phyloP scores from a whole-genome alignment of 1,140 invertebrate genomes.

The Dolichoris vasculosae region DNA sequence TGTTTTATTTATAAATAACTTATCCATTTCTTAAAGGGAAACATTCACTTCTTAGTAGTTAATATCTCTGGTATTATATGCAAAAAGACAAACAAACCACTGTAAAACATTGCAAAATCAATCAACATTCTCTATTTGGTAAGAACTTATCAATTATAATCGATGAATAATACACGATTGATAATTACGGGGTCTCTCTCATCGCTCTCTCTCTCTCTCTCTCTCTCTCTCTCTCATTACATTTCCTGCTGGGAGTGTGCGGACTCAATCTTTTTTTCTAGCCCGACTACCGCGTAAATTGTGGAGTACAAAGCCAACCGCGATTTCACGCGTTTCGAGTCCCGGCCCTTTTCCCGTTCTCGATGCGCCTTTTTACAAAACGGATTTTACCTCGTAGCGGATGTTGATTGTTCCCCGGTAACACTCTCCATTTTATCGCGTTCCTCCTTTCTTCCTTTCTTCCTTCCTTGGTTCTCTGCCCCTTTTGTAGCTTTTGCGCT shows the following conservation, averaged over 20 bases:
- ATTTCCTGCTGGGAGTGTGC: background rate
- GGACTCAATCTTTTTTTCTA: conserved; percentile 4
- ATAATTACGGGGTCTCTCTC: no score
- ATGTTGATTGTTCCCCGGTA: conserved; percentile 35
- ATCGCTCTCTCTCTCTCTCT: no score
- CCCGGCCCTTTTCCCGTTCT: background rate
- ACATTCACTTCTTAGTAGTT: background rate
- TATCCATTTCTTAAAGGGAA: background rate
- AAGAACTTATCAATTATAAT: background rate
- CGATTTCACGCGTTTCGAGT: background rate
- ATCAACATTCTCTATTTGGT: background rate
- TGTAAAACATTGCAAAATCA: background rate
- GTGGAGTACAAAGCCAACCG: background rate
- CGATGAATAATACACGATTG: background rate
- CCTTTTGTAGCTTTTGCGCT: conserved; percentile 5
- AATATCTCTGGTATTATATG: background rate
- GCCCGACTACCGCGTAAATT: conserved; percentile 2
- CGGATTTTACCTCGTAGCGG: conserved; percentile 33
- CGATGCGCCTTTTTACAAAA: background rate
- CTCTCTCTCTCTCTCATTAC: no score
- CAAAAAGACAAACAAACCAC: background rate
- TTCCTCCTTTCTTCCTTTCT: background rate
- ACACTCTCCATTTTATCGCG: conserved; percentile 1
- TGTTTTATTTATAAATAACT: background rate
- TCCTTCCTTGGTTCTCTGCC: no score